phyloP scores from a whole-genome alignment of 2,113 vertebrate species.

The Arizona elegans region DNA sequence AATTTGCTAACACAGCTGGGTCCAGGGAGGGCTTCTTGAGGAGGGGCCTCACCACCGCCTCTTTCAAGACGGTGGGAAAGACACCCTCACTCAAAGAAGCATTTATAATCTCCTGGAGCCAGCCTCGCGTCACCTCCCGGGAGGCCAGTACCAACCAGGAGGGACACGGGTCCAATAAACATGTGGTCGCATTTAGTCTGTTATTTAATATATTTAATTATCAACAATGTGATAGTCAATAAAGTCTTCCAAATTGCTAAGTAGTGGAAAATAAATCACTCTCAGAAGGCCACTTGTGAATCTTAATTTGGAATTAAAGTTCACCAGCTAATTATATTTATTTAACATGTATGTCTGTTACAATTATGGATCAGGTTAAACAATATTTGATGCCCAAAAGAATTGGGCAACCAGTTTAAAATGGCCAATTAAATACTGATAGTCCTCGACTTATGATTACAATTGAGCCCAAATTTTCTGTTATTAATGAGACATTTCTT shows the following conservation, averaged over 20 bases:
- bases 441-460: background rate
- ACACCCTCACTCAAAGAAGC: no score
- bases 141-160: no score
- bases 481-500: background rate
- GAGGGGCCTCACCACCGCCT: no score
- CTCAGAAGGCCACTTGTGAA: constrained; percentile 6
- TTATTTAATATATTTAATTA: constrained; percentile 11
- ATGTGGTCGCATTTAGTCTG: no score
- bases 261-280: constrained; percentile 43
- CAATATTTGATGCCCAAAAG: constrained; percentile 34
- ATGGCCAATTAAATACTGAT: constrained; percentile 48
- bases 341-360: background rate
- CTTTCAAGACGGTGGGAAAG: no score
- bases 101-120: no score
- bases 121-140: no score
- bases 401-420: constrained; percentile 13
- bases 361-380: constrained; percentile 30
- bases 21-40: no score
- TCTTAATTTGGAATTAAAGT: background rate
- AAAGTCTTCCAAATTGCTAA: constrained; percentile 8
- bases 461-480: background rate
- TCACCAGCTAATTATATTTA: background rate
- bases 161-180: no score
- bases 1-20: no score
- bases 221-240: background rate